Conservation (phyloP, 2,113 vertebrate species). For the Passer montanus region DNA sequence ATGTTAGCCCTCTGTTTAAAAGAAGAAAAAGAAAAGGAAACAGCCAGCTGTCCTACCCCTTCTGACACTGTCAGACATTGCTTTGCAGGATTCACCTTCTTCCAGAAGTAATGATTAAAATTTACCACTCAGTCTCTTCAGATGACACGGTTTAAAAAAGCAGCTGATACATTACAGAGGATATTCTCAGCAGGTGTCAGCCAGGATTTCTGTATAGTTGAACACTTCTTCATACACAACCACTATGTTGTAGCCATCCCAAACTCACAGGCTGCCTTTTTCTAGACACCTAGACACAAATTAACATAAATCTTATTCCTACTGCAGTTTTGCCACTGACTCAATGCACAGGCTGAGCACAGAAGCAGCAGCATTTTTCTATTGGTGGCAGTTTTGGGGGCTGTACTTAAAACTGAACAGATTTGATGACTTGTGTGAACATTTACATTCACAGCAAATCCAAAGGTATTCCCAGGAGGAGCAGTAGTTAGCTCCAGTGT, state of each 20-base stretch:
- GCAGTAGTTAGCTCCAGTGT: background rate
- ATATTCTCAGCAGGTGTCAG: background rate
- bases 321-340: background rate
- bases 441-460: slow-evolving; percentile 17
- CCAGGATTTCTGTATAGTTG: background rate
- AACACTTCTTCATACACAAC: background rate
- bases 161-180: background rate
- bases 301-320: background rate
- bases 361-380: background rate
- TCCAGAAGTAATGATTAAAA: background rate
- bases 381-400: background rate
- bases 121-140: background rate
- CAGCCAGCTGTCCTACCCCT: background rate
- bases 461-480: background rate
- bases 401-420: background rate
- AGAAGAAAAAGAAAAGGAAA: background rate
- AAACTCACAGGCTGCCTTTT: background rate
- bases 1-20: background rate
- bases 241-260: background rate
- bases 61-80: background rate
- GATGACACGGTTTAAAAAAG: background rate
- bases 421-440: background rate
- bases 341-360: background rate
- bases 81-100: background rate
- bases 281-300: background rate